phyloP scores from a whole-genome alignment of 2,113 vertebrate genomes.

The Misgurnus anguillicaudatus region DNA sequence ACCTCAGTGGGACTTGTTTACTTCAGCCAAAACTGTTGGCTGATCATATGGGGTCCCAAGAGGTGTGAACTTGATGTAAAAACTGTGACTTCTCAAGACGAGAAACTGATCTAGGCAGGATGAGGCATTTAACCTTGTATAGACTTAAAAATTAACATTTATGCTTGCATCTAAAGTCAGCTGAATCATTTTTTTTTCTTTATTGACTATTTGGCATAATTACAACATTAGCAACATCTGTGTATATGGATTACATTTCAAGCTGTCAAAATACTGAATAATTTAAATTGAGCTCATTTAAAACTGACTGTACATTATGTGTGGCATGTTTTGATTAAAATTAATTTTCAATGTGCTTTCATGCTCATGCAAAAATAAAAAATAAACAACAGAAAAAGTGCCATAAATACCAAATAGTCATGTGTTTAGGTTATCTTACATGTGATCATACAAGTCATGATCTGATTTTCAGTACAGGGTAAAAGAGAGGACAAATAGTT shows the following conservation, averaged over 20 bases:
- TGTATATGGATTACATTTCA: no score
- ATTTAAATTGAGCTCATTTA: no score
- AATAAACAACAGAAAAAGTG: background rate
- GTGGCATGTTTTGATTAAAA: no score
- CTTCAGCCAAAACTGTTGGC: conserved; percentile 11
- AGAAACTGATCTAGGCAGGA: background rate
- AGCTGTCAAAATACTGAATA: no score
- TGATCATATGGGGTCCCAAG: conserved; percentile 11
- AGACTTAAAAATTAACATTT: background rate
- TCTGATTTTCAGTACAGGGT: conserved; percentile 32
- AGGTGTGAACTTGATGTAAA: conserved; percentile 44
- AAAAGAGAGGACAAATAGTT: conserved; percentile 21
- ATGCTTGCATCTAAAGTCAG: background rate
- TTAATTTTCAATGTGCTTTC: no score
- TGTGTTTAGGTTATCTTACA: background rate
- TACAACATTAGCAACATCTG: no score
- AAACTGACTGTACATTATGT: no score
- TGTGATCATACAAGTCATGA: conserved; percentile 27
- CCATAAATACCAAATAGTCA: background rate
- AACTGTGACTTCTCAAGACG: conserved; percentile 26
- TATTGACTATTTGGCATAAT: no score
- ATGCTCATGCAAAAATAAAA: background rate
- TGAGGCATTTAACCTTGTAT: background rate
- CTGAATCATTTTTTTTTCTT: background rate
- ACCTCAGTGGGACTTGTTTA: conserved; percentile 24